phyloP scores from a whole-genome alignment of 2,888 invertebrate species.

The Drosophila kanekoi region DNA sequence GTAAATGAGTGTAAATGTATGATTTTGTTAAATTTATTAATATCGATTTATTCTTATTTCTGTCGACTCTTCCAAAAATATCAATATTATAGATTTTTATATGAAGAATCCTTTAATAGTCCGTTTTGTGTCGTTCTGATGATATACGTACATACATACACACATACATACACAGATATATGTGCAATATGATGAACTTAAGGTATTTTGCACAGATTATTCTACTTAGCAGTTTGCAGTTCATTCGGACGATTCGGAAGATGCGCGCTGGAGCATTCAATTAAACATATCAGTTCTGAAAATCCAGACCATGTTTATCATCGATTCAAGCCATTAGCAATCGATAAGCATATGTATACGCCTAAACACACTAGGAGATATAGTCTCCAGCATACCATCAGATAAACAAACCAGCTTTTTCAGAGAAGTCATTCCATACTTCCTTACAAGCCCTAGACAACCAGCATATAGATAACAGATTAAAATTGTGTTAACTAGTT shows the following conservation, averaged over 20 bases:
- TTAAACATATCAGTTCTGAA: not conserved
- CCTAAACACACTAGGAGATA: no score
- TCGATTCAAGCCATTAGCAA: not conserved
- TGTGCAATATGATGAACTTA: conserved; percentile 25
- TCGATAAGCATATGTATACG: no score
- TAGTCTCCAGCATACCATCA: no score
- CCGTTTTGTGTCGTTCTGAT: conserved; percentile 30
- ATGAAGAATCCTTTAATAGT: conserved; percentile 25
- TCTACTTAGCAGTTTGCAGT: conserved; percentile 18
- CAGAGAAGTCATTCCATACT: no score
- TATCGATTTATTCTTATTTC: conserved; percentile 3
- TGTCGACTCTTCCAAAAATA: conserved; percentile 29
- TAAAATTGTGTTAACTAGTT: no score
- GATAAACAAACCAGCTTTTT: no score
- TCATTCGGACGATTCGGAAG: not conserved
- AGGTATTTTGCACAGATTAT: conserved; percentile 41
- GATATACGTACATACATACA: conserved; percentile 20
- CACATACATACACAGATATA: conserved; percentile 11
- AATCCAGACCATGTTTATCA: no score
- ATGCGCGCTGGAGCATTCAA: not conserved
- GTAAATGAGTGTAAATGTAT: not conserved
- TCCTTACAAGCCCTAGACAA: no score
- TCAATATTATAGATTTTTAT: conserved; percentile 30
- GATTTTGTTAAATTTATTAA: conserved; percentile 1
- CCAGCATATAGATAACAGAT: no score